Percentiles rank a stretch among this genome's conserved stretches.
Conservation (phyloP, 1,140 invertebrate genomes). For the Drosophila ficusphila region DNA sequence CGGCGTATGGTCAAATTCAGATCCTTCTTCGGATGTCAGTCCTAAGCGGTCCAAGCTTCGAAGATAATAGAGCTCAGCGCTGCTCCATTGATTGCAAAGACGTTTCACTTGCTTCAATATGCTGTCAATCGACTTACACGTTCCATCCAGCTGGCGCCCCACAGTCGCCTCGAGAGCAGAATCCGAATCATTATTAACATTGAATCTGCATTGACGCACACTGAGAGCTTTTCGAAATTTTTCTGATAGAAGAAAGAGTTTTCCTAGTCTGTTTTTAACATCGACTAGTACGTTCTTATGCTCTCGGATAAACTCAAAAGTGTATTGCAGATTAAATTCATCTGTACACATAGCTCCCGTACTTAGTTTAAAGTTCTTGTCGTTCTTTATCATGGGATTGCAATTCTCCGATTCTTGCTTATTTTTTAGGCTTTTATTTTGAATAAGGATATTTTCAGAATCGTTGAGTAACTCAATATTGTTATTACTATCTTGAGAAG, state of each 20-base stretch:
- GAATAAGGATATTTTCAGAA: not conserved
- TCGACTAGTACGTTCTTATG: constrained; percentile 56
- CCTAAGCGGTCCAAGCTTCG: constrained; percentile 64
- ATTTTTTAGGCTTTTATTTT: not conserved
- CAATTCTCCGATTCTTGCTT: constrained; percentile 5
- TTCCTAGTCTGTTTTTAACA: constrained; percentile 52
- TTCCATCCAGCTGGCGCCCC: constrained; percentile 39
- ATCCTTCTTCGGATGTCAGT: constrained; percentile 11
- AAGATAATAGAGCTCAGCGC: constrained; percentile 63
- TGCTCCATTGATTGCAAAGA: constrained; percentile 65
- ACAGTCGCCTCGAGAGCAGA: constrained; percentile 45
- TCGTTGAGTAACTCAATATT: constrained; percentile 39
- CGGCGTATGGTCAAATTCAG: constrained; percentile 2
- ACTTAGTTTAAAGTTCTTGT: not conserved
- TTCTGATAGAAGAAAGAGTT: constrained; percentile 44
- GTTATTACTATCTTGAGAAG: constrained; percentile 61
- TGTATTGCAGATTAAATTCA: constrained; percentile 15
- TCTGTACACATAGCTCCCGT: not conserved
- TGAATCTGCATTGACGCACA: not conserved
- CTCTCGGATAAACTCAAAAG: constrained; percentile 49
- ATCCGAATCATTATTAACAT: not conserved
- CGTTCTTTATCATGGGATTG: not conserved
- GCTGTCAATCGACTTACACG: constrained; percentile 34
- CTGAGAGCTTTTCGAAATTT: constrained; percentile 47
- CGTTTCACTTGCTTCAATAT: constrained; percentile 51